phyloP scores from a whole-genome alignment of 92 coral and sea anemone species.

The Siderastrea radians region DNA sequence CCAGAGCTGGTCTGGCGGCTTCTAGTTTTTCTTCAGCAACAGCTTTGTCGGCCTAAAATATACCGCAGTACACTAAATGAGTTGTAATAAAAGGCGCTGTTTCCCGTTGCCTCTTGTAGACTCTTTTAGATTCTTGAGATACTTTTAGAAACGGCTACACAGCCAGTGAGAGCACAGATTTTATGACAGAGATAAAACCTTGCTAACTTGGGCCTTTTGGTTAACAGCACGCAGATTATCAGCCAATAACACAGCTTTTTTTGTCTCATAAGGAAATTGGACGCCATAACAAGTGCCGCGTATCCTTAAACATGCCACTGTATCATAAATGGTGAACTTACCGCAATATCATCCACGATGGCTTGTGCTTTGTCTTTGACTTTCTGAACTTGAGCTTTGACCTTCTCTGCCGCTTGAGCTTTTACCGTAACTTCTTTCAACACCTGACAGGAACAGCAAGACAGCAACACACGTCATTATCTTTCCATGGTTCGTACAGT shows the following conservation, averaged over 20 bases:
- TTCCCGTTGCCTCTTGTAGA: no score
- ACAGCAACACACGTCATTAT: neutral
- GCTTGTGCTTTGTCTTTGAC: conserved; percentile 99
- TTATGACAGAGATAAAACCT: no score
- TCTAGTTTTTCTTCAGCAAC: conserved; percentile 92
- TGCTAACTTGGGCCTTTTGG: no score
- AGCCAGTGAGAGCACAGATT: no score
- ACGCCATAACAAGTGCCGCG: no score
- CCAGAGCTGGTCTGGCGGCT: conserved; percentile 96
- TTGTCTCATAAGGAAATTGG: no score
- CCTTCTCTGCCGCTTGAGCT: conserved; percentile 99
- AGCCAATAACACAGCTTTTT: no score
- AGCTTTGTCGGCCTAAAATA: conserved; percentile 90
- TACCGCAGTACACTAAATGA: neutral
- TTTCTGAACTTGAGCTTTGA: conserved; percentile 98
- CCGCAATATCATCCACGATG: conserved; percentile 98
- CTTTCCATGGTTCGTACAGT: no score
- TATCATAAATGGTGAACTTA: conserved; percentile 11
- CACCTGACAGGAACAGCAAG: conserved; percentile 55
- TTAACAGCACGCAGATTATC: no score
- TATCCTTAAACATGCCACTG: neutral
- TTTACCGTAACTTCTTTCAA: conserved; percentile 95
- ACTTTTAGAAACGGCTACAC: no score
- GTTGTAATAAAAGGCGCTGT: neutral
- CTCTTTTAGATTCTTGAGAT: no score